A percentile compares a stretch with the other conserved stretches of the same genome.
phyloP scores from a whole-genome alignment of 1,140 invertebrate genomes.

The Caerostris extrusa region DNA sequence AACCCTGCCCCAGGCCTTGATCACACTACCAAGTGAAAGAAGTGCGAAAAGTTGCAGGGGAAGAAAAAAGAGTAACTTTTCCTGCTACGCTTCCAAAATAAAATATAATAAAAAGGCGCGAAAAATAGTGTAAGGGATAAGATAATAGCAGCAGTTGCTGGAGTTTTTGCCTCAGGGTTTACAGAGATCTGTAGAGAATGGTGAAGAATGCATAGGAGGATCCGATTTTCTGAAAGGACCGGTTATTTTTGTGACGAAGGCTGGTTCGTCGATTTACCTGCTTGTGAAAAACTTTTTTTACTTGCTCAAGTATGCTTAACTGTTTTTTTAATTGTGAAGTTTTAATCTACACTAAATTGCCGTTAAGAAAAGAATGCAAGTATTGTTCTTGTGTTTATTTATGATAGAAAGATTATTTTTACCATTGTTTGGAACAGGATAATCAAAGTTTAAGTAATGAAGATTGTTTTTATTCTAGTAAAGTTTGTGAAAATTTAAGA shows the following conservation, averaged over 20 bases:
- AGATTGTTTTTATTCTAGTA: no score
- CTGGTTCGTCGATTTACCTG: not conserved
- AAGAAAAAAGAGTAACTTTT: slow-evolving; percentile 34
- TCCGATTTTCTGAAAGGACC: not conserved
- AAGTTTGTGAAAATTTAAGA: no score
- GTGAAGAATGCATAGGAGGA: not conserved
- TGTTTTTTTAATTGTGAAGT: not conserved
- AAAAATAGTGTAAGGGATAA: slow-evolving; percentile 57
- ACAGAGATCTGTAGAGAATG: not conserved
- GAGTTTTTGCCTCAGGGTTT: slow-evolving; percentile 47
- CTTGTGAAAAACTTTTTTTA: not conserved
- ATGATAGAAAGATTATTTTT: no score
- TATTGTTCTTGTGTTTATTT: not conserved
- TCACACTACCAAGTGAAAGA: not conserved
- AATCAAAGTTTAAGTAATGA: no score
- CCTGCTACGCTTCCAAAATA: slow-evolving; percentile 7
- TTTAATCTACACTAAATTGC: not conserved
- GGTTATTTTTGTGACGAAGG: slow-evolving; percentile 9
- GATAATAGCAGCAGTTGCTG: slow-evolving; percentile 41
- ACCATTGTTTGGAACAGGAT: no score
- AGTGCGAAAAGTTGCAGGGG: slow-evolving; percentile 8
- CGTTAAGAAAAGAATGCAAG: not conserved
- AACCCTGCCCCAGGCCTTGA: not conserved
- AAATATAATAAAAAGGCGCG: slow-evolving; percentile 46
- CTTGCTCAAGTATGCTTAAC: not conserved